Conservation (phyloP, 2,113 vertebrate species). For the Hypocryptadius cinnamomeus region DNA sequence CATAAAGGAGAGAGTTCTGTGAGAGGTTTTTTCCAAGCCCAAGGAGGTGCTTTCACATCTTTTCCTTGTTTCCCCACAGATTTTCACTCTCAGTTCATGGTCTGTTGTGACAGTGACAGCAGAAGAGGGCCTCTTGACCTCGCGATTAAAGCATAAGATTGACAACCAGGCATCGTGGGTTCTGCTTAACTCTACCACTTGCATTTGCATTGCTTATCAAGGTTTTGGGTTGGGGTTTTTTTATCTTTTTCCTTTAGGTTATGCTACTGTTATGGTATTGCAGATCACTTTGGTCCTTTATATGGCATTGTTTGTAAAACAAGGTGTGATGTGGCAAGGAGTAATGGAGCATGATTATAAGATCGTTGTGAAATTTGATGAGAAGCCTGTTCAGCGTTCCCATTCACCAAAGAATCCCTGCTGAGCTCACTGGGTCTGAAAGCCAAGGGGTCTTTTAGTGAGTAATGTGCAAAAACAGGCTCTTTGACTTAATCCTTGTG, state of each 20-base stretch:
- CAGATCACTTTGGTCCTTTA: conserved; percentile 4
- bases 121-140: conserved; percentile 60
- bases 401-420: conserved; percentile 3
- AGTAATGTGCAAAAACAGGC: conserved; percentile 16
- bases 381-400: conserved; percentile 23
- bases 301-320: conserved; percentile 37
- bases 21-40: background rate
- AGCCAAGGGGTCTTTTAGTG: conserved; percentile 3
- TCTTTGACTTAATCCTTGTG: background rate
- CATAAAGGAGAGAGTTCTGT: conserved; percentile 4
- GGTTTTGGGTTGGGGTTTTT: background rate
- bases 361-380: background rate
- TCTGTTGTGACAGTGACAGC: conserved; percentile 62
- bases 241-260: background rate
- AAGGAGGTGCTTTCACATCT: conserved; percentile 37
- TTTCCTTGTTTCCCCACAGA: conserved; percentile 65
- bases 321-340: conserved; percentile 8
- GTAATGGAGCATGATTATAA: background rate
- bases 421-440: background rate
- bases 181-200: conserved; percentile 52
- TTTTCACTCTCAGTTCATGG: conserved; percentile 62
- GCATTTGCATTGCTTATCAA: conserved; percentile 39
- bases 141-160: conserved; percentile 58
- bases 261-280: background rate
- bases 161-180: conserved; percentile 57